Evolutionary conservation across 2,888 invertebrate genomes (phyloP).

Genomic region (Epinotia demarniana): DNA sequence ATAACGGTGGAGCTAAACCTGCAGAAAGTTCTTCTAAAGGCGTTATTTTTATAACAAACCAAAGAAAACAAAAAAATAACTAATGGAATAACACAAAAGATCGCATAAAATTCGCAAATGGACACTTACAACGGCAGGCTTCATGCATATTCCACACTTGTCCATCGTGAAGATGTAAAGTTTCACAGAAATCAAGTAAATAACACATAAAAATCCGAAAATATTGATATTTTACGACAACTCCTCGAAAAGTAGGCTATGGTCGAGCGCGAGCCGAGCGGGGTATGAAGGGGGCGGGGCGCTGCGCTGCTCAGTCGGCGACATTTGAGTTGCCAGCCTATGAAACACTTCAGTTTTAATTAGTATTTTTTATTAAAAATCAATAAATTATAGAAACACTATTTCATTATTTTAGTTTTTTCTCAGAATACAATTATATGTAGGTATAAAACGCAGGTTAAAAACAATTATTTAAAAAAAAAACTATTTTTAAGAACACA

Average conservation of each 20-base stretch:
- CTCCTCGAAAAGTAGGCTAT: slow-evolving; percentile 64
- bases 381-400: not conserved
- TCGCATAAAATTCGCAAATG: slow-evolving; percentile 53
- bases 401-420: not conserved
- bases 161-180: slow-evolving; percentile 66
- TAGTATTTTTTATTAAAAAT: slow-evolving; percentile 34
- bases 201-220: slow-evolving; percentile 67
- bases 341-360: slow-evolving; percentile 18
- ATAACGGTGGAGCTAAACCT: slow-evolving; percentile 48
- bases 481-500: not conserved
- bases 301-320: slow-evolving; percentile 52
- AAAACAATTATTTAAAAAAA: not conserved
- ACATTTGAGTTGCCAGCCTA: slow-evolving; percentile 48
- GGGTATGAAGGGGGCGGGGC: slow-evolving; percentile 56
- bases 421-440: not conserved
- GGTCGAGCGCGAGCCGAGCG: slow-evolving; percentile 68
- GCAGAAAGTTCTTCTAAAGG: slow-evolving; percentile 53
- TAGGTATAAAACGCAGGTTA: too few relatives aligned
- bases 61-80: slow-evolving; percentile 81
- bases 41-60: slow-evolving; percentile 76
- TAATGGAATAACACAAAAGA: slow-evolving; percentile 64
- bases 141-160: slow-evolving; percentile 80
- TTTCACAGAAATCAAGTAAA: slow-evolving; percentile 57
- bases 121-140: slow-evolving; percentile 77
- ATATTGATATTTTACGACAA: slow-evolving; percentile 67